Percentiles rank a stretch among this genome's conserved stretches.
phyloP scores from a whole-genome alignment of 2,888 invertebrate species.

The Pterostichus madidus region DNA sequence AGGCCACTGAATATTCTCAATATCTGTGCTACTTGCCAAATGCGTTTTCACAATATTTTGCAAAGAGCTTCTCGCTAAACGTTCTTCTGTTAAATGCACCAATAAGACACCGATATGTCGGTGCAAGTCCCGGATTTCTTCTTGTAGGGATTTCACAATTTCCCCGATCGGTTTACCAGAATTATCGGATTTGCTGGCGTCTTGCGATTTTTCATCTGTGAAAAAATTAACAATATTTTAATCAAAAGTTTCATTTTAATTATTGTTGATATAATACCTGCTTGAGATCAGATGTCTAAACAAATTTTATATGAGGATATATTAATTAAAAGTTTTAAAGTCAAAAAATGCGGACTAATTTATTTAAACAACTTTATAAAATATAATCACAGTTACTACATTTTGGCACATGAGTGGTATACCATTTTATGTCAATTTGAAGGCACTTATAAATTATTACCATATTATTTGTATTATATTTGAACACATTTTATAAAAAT shows the following conservation, averaged over 20 bases:
- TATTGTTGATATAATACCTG: slow-evolving; percentile 43
- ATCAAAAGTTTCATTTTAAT: not conserved
- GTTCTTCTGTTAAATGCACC: slow-evolving; percentile 75
- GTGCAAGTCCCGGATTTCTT: slow-evolving; percentile 73
- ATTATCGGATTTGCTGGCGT: slow-evolving; percentile 33
- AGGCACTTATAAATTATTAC: slow-evolving; percentile 27
- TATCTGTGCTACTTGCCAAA: slow-evolving; percentile 73
- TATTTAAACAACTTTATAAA: slow-evolving; percentile 47
- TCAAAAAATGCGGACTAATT: slow-evolving; percentile 18
- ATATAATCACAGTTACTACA: slow-evolving; percentile 56
- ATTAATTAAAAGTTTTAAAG: too few species aligned
- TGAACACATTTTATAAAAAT: slow-evolving; percentile 44
- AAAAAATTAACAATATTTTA: slow-evolving; percentile 15
- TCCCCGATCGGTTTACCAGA: slow-evolving; percentile 69
- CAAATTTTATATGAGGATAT: not conserved
- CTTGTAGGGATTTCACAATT: slow-evolving; percentile 70
- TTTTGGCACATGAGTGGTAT: slow-evolving; percentile 21
- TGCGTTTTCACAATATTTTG: slow-evolving; percentile 74
- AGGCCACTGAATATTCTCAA: slow-evolving; percentile 75
- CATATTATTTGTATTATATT: slow-evolving; percentile 13
- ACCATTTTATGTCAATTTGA: slow-evolving; percentile 18
- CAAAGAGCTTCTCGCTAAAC: slow-evolving; percentile 74
- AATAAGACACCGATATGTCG: slow-evolving; percentile 74
- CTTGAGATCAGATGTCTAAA: slow-evolving; percentile 18
- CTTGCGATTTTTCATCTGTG: slow-evolving; percentile 38